Conservation (phyloP, 1,140 invertebrate genomes). For the Watersipora subatra region DNA sequence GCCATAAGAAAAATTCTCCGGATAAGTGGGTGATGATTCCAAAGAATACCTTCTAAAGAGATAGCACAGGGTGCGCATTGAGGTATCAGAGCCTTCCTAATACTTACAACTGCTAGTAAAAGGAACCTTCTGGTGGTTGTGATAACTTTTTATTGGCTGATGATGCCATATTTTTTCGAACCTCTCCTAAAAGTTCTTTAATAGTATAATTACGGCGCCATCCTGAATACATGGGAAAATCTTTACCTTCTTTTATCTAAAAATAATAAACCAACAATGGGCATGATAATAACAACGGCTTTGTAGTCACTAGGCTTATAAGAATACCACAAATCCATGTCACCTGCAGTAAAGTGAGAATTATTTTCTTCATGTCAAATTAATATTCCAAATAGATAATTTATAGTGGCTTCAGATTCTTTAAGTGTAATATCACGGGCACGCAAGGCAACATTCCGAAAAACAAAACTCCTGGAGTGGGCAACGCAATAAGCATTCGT, state of each 20-base stretch:
- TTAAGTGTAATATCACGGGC: neutral
- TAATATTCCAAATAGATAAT: neutral
- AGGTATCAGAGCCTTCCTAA: no score
- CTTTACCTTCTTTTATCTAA: neutral
- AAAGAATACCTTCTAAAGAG: no score
- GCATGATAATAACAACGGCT: no score
- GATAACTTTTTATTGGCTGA: neutral
- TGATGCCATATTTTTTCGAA: neutral
- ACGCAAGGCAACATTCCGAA: no score
- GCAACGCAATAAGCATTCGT: no score
- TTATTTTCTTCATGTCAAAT: no score
- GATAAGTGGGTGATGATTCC: no score
- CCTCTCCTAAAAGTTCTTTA: neutral
- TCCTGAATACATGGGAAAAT: neutral
- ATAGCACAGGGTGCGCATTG: no score
- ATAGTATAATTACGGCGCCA: neutral
- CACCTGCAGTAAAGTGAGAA: no score
- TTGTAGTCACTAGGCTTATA: neutral
- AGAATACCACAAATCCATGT: neutral
- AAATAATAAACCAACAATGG: neutral
- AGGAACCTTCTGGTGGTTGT: conserved; percentile 1
- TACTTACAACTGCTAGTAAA: no score
- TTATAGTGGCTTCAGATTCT: neutral
- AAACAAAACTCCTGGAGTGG: no score
- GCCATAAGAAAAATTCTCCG: no score